A percentile compares a stretch with the other conserved stretches of the same genome.
Conservation (phyloP, 2,797 vertebrate genomes). For the Scolopax bukidnonensis region DNA sequence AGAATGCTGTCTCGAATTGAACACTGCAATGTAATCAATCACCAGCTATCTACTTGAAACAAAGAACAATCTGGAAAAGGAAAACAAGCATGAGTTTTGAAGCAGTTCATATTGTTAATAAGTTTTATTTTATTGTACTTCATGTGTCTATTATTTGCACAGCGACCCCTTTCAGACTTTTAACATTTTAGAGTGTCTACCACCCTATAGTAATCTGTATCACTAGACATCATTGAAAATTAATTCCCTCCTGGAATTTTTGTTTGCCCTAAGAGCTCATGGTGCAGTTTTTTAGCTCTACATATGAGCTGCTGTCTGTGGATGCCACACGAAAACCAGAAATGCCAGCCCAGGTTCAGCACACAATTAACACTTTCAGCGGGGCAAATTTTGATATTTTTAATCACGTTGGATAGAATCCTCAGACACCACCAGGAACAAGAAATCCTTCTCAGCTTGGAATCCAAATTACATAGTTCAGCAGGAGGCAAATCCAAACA, state of each 20-base stretch:
- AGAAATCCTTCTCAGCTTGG: not conserved
- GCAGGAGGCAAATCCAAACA: not conserved
- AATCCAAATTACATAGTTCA: not conserved
- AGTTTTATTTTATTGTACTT: accelerated
- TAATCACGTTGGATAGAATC: not conserved
- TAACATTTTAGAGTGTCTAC: not conserved
- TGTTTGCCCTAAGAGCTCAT: not conserved
- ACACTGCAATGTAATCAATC: not conserved
- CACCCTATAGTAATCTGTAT: not conserved
- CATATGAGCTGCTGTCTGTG: not conserved
- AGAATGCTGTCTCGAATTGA: not conserved
- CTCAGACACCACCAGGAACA: not conserved
- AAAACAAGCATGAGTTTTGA: not conserved
- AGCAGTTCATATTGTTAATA: not conserved
- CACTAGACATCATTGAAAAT: not conserved
- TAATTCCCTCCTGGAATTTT: not conserved
- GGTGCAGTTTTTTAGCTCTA: not conserved
- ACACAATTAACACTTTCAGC: not conserved
- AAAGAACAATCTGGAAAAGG: not conserved
- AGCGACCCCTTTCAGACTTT: not conserved
- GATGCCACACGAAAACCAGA: not conserved
- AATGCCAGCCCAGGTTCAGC: not conserved
- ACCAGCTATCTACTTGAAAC: not conserved
- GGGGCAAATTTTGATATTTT: not conserved
- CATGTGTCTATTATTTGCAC: not conserved